phyloP scores from a whole-genome alignment of 2,888 invertebrate species.

The Cenopis cana region DNA sequence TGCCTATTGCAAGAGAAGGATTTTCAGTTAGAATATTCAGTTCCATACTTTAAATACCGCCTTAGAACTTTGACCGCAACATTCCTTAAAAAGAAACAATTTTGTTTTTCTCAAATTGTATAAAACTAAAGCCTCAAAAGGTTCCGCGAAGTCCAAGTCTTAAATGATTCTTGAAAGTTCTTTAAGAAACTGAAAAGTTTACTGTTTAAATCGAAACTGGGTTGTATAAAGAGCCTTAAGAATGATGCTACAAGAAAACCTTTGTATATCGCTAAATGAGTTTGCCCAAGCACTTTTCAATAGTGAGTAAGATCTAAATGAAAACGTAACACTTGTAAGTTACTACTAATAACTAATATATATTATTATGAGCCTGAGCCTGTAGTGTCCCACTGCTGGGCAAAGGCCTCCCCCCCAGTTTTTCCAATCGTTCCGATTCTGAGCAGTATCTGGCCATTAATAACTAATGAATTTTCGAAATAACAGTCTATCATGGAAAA shows the following conservation, averaged over 20 bases:
- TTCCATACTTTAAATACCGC: conserved; percentile 14
- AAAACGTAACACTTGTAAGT: too few species aligned
- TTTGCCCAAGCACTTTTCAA: neutral
- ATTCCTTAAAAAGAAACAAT: conserved; percentile 26
- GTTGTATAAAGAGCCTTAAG: conserved; percentile 4
- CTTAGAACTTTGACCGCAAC: conserved; percentile 15
- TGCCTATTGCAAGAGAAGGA: too few species aligned
- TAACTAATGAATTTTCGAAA: too few species aligned
- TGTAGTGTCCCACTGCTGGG: too few species aligned
- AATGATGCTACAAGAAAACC: conserved; percentile 6
- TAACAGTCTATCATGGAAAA: too few species aligned
- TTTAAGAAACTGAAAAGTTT: conserved; percentile 26
- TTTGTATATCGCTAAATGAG: neutral
- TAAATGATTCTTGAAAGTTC: conserved; percentile 36
- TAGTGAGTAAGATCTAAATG: neutral
- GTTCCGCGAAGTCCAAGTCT: conserved; percentile 22
- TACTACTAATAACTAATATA: too few species aligned
- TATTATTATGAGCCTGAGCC: too few species aligned
- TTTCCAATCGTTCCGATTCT: too few species aligned
- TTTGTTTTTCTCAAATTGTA: conserved; percentile 22
- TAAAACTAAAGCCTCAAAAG: conserved; percentile 23
- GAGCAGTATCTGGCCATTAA: too few species aligned
- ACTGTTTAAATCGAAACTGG: conserved; percentile 24
- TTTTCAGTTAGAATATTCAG: too few species aligned
- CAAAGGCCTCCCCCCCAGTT: too few species aligned